Base-by-base conservation (phyloP, 2,113 vertebrate species). In the Hippolais icterina region DNA sequence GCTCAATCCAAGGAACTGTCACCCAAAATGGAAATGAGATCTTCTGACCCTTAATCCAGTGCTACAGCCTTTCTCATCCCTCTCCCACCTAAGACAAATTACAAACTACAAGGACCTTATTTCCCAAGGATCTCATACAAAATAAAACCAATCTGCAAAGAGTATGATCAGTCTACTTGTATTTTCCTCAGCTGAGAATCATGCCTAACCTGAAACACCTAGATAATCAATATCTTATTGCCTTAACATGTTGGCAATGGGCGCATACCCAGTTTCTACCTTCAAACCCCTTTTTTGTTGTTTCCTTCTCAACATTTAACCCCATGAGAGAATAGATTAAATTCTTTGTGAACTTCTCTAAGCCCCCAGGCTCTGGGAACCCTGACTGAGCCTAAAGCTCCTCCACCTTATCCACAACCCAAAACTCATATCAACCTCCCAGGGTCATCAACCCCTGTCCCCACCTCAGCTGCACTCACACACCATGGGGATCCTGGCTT, bases 341-440 rank as follows among this genome's bases (percentile, higher is more conserved):
- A 18, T 39, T 85, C 2, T 53, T 25, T 35, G 11, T 53, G 15
- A 74, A 31, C 74, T 31, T 61, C 8, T 53, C 22, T 50, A 31
- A 53, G 6, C 24, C 6, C 57, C 9, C 8, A 21, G n/a, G 5
- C 6, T 11, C 31, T 35, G 10, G 18, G 8, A 76, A 17, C 2
- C 17, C 27, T 20, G 1, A 31, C 17, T 41, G 4, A 14, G 5
- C 8, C 9, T 68, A 16, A 11, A 82, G 1, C 11, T 59, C 31
- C 4, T 2, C 3, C 0, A 14, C 2, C 3, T 47, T 35, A 20
- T 5, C 47, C 29, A 60, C 0, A 12, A 41, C 35, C 13, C 17
- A 49, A 42, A 18, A 75, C 15, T 10, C 21, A 1, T 5, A 15
- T 29, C 44, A 80, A 4, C 6, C 12, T n/a, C 33, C 15, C 0